A percentile compares a stretch with the other conserved stretches of the same genome.
Evolutionary conservation across 2,113 vertebrate genomes (phyloP).

Genomic region (Xenus cinereus): DNA sequence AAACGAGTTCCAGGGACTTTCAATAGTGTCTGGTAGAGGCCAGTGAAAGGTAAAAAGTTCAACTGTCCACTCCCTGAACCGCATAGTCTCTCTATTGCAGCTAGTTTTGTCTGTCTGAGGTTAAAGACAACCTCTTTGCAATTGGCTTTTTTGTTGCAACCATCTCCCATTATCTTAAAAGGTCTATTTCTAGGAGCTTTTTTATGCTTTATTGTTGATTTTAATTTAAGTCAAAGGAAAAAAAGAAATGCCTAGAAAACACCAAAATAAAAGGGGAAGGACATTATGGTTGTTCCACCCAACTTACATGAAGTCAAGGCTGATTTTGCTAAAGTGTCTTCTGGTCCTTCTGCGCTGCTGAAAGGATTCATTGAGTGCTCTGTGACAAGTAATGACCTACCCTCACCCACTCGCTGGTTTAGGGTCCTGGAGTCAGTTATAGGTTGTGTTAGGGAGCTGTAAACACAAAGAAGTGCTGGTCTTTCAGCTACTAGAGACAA

Average conservation of each 20-base stretch:
- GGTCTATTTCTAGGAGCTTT: neutral
- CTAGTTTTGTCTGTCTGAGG: neutral
- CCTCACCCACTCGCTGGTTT: neutral
- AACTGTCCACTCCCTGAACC: neutral
- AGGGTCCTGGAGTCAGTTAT: neutral
- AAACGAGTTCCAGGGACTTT: neutral
- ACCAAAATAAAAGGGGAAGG: neutral
- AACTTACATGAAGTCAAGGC: neutral
- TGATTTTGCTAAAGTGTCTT: neutral
- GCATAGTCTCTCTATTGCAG: neutral
- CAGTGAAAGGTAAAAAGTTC: neutral
- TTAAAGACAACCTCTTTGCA: neutral
- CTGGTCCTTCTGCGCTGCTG: neutral
- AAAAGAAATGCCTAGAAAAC: neutral
- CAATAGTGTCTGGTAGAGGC: neutral
- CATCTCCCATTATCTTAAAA: neutral
- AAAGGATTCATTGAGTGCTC: neutral
- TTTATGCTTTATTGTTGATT: neutral
- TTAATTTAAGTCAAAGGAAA: neutral
- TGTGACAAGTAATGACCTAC: neutral
- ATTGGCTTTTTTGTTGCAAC: neutral
- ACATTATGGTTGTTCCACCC: neutral
- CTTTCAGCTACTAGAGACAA: slow-evolving; percentile 3
- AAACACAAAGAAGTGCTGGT: slow-evolving; percentile 19
- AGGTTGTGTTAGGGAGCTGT: neutral